Conservation (phyloP, 2,888 invertebrate genomes). For the Deroplatys truncata region DNA sequence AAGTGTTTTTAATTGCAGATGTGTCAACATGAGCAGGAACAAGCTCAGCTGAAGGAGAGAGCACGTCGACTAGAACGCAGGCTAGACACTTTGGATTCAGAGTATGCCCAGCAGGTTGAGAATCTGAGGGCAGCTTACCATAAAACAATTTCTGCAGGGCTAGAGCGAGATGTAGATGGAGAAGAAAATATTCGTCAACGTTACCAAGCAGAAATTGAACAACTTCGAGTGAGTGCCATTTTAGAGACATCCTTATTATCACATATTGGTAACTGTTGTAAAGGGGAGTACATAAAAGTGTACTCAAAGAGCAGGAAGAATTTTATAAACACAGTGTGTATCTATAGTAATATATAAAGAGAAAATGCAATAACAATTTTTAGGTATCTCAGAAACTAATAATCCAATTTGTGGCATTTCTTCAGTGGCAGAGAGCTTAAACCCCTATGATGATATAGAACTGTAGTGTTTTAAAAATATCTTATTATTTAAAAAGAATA, state of each 20-base stretch:
- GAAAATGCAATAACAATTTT: too few relatives aligned
- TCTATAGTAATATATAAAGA: too few relatives aligned
- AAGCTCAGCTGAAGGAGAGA: conserved; percentile 57
- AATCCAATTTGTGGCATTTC: too few relatives aligned
- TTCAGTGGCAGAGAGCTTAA: too few relatives aligned
- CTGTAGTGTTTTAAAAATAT: too few relatives aligned
- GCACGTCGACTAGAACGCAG: conserved; percentile 67
- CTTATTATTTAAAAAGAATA: too few relatives aligned
- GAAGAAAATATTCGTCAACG: conserved; percentile 63
- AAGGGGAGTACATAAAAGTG: too few relatives aligned
- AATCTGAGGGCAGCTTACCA: conserved; percentile 74
- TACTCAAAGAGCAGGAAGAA: too few relatives aligned
- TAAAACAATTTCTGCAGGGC: conserved; percentile 56
- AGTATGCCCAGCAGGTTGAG: conserved; percentile 79
- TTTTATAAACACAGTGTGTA: too few relatives aligned
- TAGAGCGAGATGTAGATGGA: conserved; percentile 56
- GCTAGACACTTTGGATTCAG: conserved; percentile 70
- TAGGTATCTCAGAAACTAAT: too few relatives aligned
- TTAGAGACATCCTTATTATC: not conserved
- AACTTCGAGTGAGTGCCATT: conserved; percentile 57
- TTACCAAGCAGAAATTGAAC: conserved; percentile 83
- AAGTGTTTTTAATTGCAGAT: conserved; percentile 43
- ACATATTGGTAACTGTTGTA: not conserved
- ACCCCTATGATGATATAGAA: too few relatives aligned
- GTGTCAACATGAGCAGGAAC: conserved; percentile 47